Evolutionary conservation across 1,140 invertebrate genomes (phyloP).

Genomic region (Hyles euphorbiae): DNA sequence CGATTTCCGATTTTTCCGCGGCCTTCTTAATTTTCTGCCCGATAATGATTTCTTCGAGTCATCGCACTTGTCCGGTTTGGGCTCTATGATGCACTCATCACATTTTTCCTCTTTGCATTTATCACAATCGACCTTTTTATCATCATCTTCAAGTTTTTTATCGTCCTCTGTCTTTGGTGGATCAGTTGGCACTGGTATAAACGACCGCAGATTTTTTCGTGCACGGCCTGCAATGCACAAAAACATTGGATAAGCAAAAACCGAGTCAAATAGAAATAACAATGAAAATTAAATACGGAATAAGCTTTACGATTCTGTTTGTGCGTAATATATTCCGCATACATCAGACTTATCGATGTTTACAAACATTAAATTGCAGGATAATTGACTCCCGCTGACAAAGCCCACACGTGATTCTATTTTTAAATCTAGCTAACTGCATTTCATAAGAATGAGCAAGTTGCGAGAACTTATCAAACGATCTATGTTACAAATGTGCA

Average conservation of each 20-base stretch:
- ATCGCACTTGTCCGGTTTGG: slow-evolving; percentile 46
- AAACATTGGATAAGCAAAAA: background rate
- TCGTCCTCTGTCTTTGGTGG: slow-evolving; percentile 49
- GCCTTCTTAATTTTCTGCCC: slow-evolving; percentile 48
- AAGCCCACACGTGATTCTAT: slow-evolving; percentile 3
- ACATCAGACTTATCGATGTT: no score
- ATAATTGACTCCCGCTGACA: background rate
- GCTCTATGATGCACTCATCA: slow-evolving; percentile 40
- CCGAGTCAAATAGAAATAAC: no score
- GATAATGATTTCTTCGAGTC: slow-evolving; percentile 45
- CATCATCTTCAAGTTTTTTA: slow-evolving; percentile 47
- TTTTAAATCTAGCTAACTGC: background rate
- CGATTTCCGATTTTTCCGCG: slow-evolving; percentile 64
- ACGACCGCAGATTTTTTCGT: slow-evolving; percentile 56
- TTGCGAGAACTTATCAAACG: no score
- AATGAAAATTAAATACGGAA: no score
- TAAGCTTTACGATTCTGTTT: no score
- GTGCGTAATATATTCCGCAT: no score
- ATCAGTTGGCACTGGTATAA: slow-evolving; percentile 55
- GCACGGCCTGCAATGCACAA: slow-evolving; percentile 51
- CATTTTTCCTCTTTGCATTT: slow-evolving; percentile 53
- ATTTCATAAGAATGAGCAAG: background rate
- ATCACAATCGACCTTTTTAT: slow-evolving; percentile 47
- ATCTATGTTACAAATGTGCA: no score
- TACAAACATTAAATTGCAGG: background rate